phyloP scores from a whole-genome alignment of 1,140 invertebrate species.

The Aporrectodea caliginosa region DNA sequence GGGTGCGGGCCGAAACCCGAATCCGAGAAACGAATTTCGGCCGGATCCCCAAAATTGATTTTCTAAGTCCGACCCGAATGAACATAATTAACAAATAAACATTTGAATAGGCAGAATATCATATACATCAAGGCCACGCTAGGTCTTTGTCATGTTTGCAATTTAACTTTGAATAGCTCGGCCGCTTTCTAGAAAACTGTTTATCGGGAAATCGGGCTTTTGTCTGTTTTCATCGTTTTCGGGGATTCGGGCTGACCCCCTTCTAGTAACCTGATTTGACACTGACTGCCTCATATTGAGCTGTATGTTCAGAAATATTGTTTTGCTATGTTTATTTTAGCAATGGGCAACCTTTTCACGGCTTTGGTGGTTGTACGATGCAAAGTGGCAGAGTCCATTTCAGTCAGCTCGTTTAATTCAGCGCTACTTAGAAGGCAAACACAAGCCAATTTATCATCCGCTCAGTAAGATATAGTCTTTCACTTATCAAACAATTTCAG shows the following conservation, averaged over 20 bases:
- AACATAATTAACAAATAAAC: no score
- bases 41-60: no score
- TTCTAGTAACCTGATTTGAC: no score
- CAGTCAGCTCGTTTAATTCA: constrained; percentile 70
- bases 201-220: background rate
- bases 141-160: no score
- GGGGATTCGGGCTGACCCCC: background rate
- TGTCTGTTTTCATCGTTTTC: background rate
- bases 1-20: no score
- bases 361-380: constrained; percentile 91
- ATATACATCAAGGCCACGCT: no score
- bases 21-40: background rate
- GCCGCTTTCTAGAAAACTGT: no score
- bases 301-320: background rate
- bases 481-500: constrained; percentile 23
- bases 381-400: constrained; percentile 91
- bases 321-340: constrained; percentile 58
- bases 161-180: no score
- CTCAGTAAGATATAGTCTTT: constrained; percentile 63
- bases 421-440: constrained; percentile 73
- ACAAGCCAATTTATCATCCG: constrained; percentile 91
- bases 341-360: constrained; percentile 93
- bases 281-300: background rate
- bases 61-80: no score
- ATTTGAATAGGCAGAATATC: no score